Conservation (phyloP, 2,797 vertebrate species). For the Paramormyrops hopkinsi region DNA sequence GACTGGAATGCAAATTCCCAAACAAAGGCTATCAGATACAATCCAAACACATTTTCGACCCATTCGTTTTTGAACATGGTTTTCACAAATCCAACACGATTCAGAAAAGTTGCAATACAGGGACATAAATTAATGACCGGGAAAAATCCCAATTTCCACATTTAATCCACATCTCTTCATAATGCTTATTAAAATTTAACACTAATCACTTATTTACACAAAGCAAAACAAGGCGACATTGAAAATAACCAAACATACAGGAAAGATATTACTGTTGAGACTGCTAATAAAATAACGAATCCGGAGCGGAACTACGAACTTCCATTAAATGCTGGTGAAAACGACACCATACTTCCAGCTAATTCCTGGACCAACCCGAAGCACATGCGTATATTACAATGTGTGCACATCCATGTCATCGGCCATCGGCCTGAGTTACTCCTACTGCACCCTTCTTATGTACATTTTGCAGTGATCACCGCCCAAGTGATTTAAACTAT, state of each 20-base stretch:
- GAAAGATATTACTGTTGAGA: background rate
- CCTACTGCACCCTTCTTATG: background rate
- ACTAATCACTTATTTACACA: background rate
- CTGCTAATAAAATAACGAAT: background rate
- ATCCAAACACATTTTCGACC: background rate
- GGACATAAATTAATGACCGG: background rate
- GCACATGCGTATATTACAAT: background rate
- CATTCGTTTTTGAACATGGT: background rate
- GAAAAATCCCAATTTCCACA: background rate
- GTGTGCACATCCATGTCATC: background rate
- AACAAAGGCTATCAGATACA: background rate
- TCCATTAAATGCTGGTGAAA: background rate
- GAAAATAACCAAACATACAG: background rate
- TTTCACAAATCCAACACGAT: background rate
- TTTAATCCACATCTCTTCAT: background rate
- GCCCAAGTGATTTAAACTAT: background rate
- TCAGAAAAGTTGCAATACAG: background rate
- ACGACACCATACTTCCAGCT: background rate
- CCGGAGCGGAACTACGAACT: background rate
- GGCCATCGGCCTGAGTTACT: background rate
- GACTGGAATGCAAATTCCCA: background rate
- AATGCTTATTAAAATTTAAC: background rate
- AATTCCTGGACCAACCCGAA: background rate
- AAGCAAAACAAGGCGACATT: background rate
- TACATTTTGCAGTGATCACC: background rate